Conservation (phyloP, 2,797 vertebrate species). For the Lindbergichthys nudifrons region DNA sequence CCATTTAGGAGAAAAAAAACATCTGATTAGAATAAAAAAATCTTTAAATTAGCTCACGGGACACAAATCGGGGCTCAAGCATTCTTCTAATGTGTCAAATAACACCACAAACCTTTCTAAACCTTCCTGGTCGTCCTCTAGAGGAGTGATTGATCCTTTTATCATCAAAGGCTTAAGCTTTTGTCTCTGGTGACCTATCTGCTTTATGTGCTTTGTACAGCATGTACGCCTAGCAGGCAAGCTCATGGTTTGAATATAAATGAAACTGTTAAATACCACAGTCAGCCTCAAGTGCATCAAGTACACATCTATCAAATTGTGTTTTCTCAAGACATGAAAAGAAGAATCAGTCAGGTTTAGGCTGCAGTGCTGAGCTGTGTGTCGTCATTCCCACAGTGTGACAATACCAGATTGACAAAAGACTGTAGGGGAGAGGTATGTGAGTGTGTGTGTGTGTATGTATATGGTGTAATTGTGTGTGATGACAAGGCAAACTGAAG, state of each 20-base stretch:
- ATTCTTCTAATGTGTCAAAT: conserved; percentile 31
- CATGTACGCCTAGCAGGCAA: conserved; percentile 29
- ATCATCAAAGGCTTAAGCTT: conserved; percentile 50
- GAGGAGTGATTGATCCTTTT: conserved; percentile 49
- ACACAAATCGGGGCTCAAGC: conserved; percentile 23
- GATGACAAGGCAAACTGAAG: conserved; percentile 56
- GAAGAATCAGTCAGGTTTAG: conserved; percentile 40
- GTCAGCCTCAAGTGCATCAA: conserved; percentile 37
- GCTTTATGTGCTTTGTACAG: conserved; percentile 49
- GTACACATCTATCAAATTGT: conserved; percentile 41
- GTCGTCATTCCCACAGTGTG: not conserved
- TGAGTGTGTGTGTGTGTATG: too few relatives aligned
- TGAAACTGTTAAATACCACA: conserved; percentile 43
- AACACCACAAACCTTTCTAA: conserved; percentile 36
- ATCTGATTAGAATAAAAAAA: not conserved
- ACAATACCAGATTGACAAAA: conserved; percentile 25
- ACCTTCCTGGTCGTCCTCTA: conserved; percentile 39
- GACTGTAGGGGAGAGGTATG: not conserved
- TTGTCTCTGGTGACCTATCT: conserved; percentile 57
- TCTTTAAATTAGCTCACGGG: conserved; percentile 22
- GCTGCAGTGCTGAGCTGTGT: conserved; percentile 25
- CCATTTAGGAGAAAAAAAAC: conserved; percentile 23
- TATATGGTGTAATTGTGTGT: too few relatives aligned
- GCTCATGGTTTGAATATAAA: conserved; percentile 48
- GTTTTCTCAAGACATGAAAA: conserved; percentile 48